These are phyloP conservation scores for Trachemys scripta DNA, from an alignment of 2,113 vertebrate genomes.

Conservation along the genomic window DNA sequence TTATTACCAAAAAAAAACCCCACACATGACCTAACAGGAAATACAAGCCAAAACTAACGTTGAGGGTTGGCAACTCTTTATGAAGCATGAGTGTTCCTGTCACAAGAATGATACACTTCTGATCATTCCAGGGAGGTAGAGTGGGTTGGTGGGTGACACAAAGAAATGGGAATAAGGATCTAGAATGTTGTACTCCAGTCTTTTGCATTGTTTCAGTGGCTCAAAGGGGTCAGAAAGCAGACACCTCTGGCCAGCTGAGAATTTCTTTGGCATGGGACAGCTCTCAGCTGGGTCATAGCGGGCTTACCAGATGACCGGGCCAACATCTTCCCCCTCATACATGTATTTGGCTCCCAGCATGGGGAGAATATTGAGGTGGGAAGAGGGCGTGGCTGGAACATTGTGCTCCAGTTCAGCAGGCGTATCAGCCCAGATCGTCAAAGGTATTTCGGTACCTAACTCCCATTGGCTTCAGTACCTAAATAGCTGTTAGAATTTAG, in stretches of 20 bases:
- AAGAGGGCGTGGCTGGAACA: neutral
- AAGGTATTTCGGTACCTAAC: neutral
- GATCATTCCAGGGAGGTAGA: neutral
- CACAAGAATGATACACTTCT: neutral
- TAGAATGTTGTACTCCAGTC: neutral
- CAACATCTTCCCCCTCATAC: rapidly evolving
- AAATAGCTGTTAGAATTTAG: neutral
- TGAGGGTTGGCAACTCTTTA: neutral
- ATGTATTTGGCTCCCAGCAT: neutral
- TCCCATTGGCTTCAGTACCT: neutral
- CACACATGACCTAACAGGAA: neutral
- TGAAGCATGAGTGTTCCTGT: neutral
- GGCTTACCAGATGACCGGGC: neutral
- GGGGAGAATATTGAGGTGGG: neutral
- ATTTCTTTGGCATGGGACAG: neutral
- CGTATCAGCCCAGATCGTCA: neutral
- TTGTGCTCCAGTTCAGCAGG: neutral
- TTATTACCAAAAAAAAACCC: neutral
- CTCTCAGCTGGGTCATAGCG: neutral
- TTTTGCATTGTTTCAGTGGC: neutral
- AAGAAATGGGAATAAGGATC: neutral
- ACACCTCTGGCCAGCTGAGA: neutral
- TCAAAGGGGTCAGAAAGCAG: neutral
- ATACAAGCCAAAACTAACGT: neutral
- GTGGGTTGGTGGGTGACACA: neutral